phyloP scores from a whole-genome alignment of 1,140 invertebrate genomes.

The Euborellia annulipes region DNA sequence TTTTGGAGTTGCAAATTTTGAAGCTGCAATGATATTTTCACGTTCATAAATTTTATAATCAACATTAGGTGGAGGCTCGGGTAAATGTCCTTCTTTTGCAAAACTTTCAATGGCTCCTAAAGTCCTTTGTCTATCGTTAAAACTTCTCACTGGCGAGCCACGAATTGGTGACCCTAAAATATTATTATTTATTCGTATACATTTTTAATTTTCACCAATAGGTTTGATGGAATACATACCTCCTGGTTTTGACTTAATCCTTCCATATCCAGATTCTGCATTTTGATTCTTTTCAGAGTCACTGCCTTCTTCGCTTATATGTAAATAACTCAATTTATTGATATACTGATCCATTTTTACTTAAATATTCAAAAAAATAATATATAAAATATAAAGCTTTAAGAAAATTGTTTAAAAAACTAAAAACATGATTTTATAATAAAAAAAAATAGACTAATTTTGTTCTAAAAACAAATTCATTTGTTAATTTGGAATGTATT shows the following conservation, averaged over 20 bases:
- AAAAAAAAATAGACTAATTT: background rate
- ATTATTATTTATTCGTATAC: no score
- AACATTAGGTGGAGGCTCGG: slow-evolving; percentile 11
- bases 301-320: slow-evolving; percentile 24
- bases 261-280: slow-evolving; percentile 18
- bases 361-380: no score
- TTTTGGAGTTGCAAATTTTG: slow-evolving; percentile 59
- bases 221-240: slow-evolving; percentile 7
- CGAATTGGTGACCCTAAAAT: no score
- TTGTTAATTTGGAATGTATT: background rate
- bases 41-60: slow-evolving; percentile 48
- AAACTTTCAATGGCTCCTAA: slow-evolving; percentile 38
- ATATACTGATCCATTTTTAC: slow-evolving; percentile 18
- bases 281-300: slow-evolving; percentile 6
- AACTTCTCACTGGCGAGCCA: slow-evolving; percentile 3
- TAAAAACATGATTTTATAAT: background rate
- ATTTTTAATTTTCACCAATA: no score
- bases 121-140: slow-evolving; percentile 22
- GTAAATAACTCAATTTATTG: slow-evolving; percentile 29
- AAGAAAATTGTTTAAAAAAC: no score
- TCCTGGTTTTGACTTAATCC: slow-evolving; percentile 15
- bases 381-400: no score
- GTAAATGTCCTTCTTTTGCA: slow-evolving; percentile 23
- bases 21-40: slow-evolving; percentile 47
- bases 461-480: background rate